Evolutionary conservation across 2,113 vertebrate species (phyloP), one percentile per base, ranked within the genome.

Genomic region (Alosa alosa): DNA sequence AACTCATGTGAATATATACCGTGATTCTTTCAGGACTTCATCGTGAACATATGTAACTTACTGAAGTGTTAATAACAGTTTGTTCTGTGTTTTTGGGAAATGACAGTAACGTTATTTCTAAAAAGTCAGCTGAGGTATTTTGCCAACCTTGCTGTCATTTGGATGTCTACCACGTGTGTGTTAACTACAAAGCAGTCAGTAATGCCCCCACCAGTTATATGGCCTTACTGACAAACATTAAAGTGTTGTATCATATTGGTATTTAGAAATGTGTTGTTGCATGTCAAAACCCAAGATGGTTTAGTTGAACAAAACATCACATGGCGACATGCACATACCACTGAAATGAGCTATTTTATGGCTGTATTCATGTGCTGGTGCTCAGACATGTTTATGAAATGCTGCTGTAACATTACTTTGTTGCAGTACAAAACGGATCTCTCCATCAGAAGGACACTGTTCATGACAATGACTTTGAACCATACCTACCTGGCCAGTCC

Each of bases 391-490:
- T 39, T 39, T 36, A 6, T 68, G 31, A 78, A 78, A 39, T 78
- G 18, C 5, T 36, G 72, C 13, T 13, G 31, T 36, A 31, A 31
- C 31, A 1, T 31, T 31, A 78, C 13, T 94, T 94, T 94, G 93
- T 97, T 93, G 90, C 92, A 94, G 98, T 98, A 90, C 98, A 99
- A 95, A 99, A 98, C 95, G 97, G 98, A 94, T 97, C 97, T 0
- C 95, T 99, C 92, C 98, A 98, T 94, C 98, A 97, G 93, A 99
- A 99, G 95, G 97, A 99, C 86, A 94, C 96, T 22, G 97, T 98
- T 86, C 98, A 98, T 5, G 97, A 99, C 93, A 97, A 94, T 89
- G 98, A 99, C 94, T 99, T 99, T 94, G 97, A 99, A 90, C 97
- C 97, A 88, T 99, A 98, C 94, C 97, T 99, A 93, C 97, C 97